Percentiles rank a stretch among this genome's conserved stretches.
phyloP scores from a whole-genome alignment of 2,113 vertebrate genomes.

The Tricholaema leucomelas region DNA sequence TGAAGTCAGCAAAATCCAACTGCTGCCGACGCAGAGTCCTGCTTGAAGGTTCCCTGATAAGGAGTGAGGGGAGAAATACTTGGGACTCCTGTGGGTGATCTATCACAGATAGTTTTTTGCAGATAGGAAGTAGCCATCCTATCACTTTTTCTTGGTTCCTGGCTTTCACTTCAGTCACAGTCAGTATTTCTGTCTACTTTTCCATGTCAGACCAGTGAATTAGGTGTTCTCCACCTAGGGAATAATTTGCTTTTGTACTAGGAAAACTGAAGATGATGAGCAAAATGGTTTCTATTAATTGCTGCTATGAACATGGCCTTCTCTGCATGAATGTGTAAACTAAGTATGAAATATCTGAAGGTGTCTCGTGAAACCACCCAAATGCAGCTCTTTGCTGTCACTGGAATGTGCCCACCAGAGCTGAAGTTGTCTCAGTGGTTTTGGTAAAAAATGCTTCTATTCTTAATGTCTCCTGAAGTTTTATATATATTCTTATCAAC shows the following conservation, averaged over 20 bases:
- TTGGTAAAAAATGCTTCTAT: slow-evolving; percentile 4
- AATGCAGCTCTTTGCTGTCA: neutral
- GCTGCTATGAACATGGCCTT: neutral
- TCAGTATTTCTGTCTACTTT: neutral
- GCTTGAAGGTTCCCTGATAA: neutral
- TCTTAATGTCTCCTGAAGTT: slow-evolving; percentile 30
- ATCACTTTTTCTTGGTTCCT: neutral
- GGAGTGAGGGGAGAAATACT: neutral
- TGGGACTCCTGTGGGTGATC: neutral
- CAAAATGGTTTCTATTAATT: neutral
- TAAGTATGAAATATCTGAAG: neutral
- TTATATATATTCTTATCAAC: slow-evolving; percentile 65
- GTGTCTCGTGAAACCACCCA: neutral
- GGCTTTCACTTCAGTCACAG: neutral
- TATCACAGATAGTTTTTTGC: neutral
- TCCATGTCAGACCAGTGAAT: neutral
- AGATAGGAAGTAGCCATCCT: neutral
- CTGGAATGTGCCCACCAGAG: neutral
- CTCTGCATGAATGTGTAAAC: neutral
- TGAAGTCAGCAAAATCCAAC: neutral
- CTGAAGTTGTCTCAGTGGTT: neutral
- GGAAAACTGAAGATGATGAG: neutral
- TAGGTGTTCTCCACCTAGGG: neutral
- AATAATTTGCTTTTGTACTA: neutral
- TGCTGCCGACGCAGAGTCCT: neutral